These are phyloP conservation scores for Crotalus horridus DNA, from an alignment of 2,113 vertebrate species.

Conservation along the genomic window DNA sequence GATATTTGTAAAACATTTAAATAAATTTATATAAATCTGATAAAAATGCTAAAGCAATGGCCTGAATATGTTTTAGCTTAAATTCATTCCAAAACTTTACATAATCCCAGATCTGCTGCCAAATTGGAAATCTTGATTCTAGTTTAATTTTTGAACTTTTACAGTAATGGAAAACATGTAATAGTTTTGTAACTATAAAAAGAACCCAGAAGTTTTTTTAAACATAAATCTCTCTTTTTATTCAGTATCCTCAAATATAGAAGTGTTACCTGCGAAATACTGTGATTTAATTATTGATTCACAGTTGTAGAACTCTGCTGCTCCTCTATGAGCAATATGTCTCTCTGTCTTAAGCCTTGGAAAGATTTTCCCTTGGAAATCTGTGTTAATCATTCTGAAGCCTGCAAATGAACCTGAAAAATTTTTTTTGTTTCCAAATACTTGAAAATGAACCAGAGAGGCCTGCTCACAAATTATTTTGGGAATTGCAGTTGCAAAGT, in stretches of 20 bases:
- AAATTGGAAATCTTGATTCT: background rate
- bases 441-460: background rate
- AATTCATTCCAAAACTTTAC: background rate
- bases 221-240: background rate
- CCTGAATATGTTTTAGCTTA: background rate
- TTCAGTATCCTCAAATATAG: background rate
- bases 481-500: background rate
- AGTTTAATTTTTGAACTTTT: background rate
- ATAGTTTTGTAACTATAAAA: background rate
- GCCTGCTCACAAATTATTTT: background rate
- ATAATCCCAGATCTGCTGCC: background rate
- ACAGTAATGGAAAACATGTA: background rate
- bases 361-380: background rate
- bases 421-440: background rate
- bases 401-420: background rate
- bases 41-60: background rate
- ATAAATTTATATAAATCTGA: background rate
- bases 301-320: background rate
- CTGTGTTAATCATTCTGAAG: background rate
- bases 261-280: background rate
- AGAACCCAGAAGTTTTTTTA: background rate
- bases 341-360: background rate
- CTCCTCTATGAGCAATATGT: background rate
- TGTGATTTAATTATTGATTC: background rate
- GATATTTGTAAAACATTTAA: background rate